Percentiles rank a stretch among this genome's conserved stretches.
These are phyloP conservation scores for Manduca sexta DNA, from an alignment of 1,140 invertebrate genomes.

Conservation along the genomic window DNA sequence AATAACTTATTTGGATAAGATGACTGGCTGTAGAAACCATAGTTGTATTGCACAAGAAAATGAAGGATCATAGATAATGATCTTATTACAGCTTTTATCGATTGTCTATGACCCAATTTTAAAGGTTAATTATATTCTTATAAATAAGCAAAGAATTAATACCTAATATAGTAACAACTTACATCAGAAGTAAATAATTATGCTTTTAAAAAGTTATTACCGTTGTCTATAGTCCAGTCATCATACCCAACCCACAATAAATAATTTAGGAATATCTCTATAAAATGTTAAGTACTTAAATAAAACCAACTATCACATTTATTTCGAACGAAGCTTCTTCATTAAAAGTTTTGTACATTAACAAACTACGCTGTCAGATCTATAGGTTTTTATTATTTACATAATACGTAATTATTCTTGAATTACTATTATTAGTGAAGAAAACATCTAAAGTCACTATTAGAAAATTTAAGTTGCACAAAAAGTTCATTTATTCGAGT, in stretches of 20 bases:
- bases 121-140: too few relatives aligned
- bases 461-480: conserved; percentile 14
- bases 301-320: conserved; percentile 70
- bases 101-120: too few relatives aligned
- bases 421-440: conserved; percentile 42
- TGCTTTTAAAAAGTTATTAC: too few relatives aligned
- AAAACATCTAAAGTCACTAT: conserved; percentile 41
- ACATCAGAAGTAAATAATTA: too few relatives aligned
- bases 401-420: conserved; percentile 38
- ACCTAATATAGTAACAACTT: too few relatives aligned
- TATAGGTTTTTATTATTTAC: conserved; percentile 32
- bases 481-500: conserved; percentile 13
- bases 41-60: conserved; percentile 13
- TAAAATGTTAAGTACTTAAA: conserved; percentile 70
- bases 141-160: too few relatives aligned
- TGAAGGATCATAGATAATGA: too few relatives aligned
- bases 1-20: conserved; percentile 7
- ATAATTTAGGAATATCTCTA: conserved; percentile 67
- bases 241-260: conserved; percentile 45
- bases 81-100: too few relatives aligned
- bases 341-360: conserved; percentile 46
- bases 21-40: conserved; percentile 16
- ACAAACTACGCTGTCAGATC: conserved; percentile 20
- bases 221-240: conserved; percentile 28
- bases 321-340: conserved; percentile 59